A percentile compares a stretch with the other conserved stretches of the same genome.
Evolutionary conservation across 2,797 vertebrate genomes (phyloP).

Genomic region (Aphelocoma californica): DNA sequence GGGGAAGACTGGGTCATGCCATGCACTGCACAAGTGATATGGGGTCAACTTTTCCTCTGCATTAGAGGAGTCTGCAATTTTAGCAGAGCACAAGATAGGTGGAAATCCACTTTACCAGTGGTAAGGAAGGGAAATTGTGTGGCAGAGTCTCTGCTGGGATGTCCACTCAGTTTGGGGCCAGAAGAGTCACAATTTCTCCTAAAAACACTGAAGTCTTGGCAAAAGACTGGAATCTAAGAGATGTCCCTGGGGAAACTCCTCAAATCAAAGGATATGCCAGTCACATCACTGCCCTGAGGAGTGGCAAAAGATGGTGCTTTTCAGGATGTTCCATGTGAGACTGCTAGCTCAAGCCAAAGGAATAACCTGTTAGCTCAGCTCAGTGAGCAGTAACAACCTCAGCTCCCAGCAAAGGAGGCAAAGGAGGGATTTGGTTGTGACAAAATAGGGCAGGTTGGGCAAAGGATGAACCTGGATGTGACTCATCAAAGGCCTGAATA

Average conservation of each 20-base stretch:
- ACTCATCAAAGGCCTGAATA: neutral
- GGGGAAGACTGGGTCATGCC: neutral
- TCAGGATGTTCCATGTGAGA: neutral
- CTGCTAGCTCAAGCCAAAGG: neutral
- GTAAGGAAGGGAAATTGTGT: neutral
- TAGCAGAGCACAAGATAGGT: neutral
- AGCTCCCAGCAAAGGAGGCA: neutral
- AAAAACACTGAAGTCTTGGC: neutral
- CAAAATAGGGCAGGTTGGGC: neutral
- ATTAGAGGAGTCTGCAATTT: neutral
- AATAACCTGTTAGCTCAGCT: neutral
- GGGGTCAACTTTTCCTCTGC: accelerated
- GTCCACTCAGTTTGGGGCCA: neutral
- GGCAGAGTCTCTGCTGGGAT: neutral
- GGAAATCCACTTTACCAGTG: neutral
- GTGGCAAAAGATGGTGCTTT: neutral
- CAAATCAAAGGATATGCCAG: neutral
- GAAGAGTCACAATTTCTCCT: neutral
- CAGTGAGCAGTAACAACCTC: neutral
- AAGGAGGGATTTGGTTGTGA: neutral
- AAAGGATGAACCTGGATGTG: neutral
- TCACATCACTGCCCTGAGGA: neutral
- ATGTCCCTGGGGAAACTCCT: neutral
- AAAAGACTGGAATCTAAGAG: neutral
- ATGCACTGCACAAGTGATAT: neutral